Conservation (phyloP, 64 coral and sea anemone genomes). For the Hydrozoanthus tunicans region DNA sequence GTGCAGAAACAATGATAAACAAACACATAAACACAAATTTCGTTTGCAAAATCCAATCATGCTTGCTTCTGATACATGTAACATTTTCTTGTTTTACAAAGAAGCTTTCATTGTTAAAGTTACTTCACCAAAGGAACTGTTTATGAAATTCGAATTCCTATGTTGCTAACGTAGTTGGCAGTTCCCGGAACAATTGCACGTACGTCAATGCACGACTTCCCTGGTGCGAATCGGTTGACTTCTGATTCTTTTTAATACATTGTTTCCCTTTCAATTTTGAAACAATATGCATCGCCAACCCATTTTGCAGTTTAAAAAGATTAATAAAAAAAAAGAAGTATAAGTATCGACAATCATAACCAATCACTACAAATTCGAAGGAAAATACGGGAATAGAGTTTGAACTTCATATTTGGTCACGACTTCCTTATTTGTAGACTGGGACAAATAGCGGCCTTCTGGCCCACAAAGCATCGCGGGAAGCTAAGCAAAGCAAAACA, state of each 20-base stretch:
- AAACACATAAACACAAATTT: neutral
- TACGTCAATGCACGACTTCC: neutral
- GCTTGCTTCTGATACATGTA: neutral
- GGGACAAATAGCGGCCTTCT: neutral
- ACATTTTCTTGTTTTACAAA: neutral
- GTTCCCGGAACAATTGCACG: neutral
- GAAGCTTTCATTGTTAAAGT: neutral
- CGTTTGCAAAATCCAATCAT: neutral
- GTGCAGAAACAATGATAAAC: neutral
- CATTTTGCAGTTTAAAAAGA: neutral
- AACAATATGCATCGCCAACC: neutral
- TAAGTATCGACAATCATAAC: neutral
- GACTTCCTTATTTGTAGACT: conserved; percentile 12
- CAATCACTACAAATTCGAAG: neutral
- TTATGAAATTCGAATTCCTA: conserved; percentile 18
- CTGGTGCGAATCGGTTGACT: neutral
- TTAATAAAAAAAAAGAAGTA: neutral
- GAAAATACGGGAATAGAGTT: conserved; percentile 28
- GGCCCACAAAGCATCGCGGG: neutral
- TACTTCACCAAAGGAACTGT: neutral
- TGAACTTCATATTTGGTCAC: conserved; percentile 45
- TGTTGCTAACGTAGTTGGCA: conserved; percentile 17
- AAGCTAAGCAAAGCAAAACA: conserved; percentile 34
- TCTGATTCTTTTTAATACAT: neutral
- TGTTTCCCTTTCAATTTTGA: neutral